Evolutionary conservation across 1,140 invertebrate genomes (phyloP).

Genomic region (Monomorium pharaonis): DNA sequence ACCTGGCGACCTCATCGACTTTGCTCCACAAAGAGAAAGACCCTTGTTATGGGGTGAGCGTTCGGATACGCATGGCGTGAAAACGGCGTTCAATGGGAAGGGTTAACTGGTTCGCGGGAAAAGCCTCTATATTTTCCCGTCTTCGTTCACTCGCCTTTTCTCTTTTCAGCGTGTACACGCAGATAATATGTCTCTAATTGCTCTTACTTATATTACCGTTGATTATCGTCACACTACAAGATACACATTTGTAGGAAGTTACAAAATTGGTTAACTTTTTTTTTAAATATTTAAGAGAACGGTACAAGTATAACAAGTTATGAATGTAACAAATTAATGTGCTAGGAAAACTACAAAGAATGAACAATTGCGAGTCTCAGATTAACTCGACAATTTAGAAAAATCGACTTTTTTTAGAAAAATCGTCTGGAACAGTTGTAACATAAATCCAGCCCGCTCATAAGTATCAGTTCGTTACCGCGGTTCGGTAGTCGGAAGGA

Average conservation of each 20-base stretch:
- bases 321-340: background rate
- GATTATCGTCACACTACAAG: background rate
- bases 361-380: background rate
- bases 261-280: background rate
- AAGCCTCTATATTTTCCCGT: slow-evolving; percentile 36
- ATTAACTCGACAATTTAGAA: background rate
- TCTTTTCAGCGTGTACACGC: background rate
- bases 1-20: slow-evolving; percentile 76
- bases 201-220: background rate
- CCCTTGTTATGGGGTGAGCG: slow-evolving; percentile 58
- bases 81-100: slow-evolving; percentile 41
- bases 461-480: background rate
- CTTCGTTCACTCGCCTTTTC: background rate
- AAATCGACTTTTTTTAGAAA: background rate
- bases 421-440: background rate
- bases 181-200: background rate
- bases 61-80: slow-evolving; percentile 53
- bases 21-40: slow-evolving; percentile 75
- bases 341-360: background rate
- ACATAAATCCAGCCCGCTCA: background rate
- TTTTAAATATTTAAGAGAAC: background rate
- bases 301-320: background rate
- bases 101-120: slow-evolving; percentile 43
- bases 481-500: background rate
- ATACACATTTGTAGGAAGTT: background rate